Conservation (phyloP, 2,113 vertebrate genomes). For the Platycercus adscitus region DNA sequence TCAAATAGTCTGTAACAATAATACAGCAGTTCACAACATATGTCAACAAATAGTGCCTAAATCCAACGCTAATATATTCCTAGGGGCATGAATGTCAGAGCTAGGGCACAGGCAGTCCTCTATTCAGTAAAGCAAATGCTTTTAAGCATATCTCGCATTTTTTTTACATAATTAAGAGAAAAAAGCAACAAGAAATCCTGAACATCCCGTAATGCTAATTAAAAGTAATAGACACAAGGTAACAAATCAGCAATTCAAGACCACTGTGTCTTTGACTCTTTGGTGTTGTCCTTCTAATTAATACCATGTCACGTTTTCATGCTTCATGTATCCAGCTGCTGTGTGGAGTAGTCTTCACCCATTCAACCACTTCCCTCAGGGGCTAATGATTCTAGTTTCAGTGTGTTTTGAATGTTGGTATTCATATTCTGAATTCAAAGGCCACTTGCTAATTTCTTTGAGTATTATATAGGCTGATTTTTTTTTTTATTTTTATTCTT, state of each 20-base stretch:
- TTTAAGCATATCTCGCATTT: constrained; percentile 11
- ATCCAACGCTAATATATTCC: constrained; percentile 12
- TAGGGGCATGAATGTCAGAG: constrained; percentile 7
- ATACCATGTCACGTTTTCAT: constrained; percentile 65
- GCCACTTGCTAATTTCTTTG: background rate
- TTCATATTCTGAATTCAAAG: constrained; percentile 28
- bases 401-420: background rate
- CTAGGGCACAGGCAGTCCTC: background rate
- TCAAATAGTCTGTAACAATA: constrained; percentile 37
- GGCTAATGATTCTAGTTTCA: constrained; percentile 66
- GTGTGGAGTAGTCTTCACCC: constrained; percentile 25
- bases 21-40: background rate
- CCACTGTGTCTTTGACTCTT: constrained; percentile 48
- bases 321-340: constrained; percentile 47
- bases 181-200: background rate
- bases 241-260: constrained; percentile 58
- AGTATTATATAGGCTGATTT: background rate
- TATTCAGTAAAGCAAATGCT: constrained; percentile 16
- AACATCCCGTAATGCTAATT: constrained; percentile 53
- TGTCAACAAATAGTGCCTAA: constrained; percentile 41
- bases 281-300: constrained; percentile 70
- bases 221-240: constrained; percentile 47
- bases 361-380: constrained; percentile 48
- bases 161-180: constrained; percentile 34
- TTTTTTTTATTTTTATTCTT: background rate